phyloP scores from a whole-genome alignment of 1,140 invertebrate genomes.

The Drosophila chauvacae region DNA sequence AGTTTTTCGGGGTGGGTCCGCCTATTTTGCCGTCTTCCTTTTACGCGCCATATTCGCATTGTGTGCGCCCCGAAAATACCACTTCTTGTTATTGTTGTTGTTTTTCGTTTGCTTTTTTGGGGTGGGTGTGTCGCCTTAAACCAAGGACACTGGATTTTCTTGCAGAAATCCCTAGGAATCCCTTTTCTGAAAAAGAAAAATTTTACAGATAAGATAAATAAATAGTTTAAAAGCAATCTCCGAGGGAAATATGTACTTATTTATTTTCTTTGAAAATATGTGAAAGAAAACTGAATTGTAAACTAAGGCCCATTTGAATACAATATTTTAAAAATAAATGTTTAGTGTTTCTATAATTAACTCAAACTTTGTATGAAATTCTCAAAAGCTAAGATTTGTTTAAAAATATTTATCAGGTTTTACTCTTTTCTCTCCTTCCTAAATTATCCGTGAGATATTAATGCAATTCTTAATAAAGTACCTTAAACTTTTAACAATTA shows the following conservation, averaged over 20 bases:
- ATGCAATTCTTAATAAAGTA: background rate
- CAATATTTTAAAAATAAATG: no score
- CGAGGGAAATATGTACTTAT: background rate
- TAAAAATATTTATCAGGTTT: background rate
- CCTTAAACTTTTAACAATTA: background rate
- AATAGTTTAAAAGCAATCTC: background rate
- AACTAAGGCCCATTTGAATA: no score
- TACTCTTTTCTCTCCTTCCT: background rate
- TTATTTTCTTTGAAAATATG: background rate
- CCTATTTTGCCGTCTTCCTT: conserved; percentile 52
- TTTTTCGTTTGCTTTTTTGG: conserved; percentile 20
- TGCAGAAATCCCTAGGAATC: conserved; percentile 1
- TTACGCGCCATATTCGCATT: conserved; percentile 65
- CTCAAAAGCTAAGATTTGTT: no score
- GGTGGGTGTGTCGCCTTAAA: conserved; percentile 42
- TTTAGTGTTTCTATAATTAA: no score
- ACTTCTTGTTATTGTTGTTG: conserved; percentile 32
- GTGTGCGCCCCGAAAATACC: conserved; percentile 35
- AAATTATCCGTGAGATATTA: background rate
- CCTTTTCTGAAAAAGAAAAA: background rate
- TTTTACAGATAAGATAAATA: background rate
- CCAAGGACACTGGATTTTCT: conserved; percentile 36
- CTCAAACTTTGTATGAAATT: no score
- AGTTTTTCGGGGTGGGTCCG: conserved; percentile 79
- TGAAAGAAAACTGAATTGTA: background rate